A percentile compares a stretch with the other conserved stretches of the same genome.
Evolutionary conservation across 2,113 vertebrate species (phyloP).

Genomic region (Galbula dea): DNA sequence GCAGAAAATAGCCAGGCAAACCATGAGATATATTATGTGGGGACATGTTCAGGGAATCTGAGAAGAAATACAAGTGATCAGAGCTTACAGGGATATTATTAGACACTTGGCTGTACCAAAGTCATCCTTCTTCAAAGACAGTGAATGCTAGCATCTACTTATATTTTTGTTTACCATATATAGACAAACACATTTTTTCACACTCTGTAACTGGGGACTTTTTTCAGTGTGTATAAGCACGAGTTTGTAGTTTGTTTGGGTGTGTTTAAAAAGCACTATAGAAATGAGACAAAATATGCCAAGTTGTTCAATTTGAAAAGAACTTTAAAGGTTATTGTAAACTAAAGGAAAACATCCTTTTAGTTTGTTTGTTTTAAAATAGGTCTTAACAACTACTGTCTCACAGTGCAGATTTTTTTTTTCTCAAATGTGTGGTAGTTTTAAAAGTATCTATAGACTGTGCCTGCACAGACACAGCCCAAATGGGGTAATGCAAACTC

Average conservation of each 20-base stretch:
- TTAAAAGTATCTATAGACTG: not conserved
- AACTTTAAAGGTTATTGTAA: not conserved
- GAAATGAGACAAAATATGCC: not conserved
- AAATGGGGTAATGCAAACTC: conserved; percentile 7
- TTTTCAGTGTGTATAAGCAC: not conserved
- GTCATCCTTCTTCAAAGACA: not conserved
- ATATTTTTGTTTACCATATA: not conserved
- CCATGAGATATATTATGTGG: not conserved
- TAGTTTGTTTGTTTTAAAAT: not conserved
- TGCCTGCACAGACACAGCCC: conserved; percentile 40
- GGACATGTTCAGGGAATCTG: not conserved
- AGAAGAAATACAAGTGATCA: not conserved
- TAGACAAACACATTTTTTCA: not conserved
- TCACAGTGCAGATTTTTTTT: not conserved
- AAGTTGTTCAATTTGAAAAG: not conserved
- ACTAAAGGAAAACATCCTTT: not conserved
- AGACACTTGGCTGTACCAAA: not conserved
- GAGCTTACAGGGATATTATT: not conserved
- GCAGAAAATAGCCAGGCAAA: not conserved
- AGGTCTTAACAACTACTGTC: not conserved
- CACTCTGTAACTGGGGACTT: not conserved
- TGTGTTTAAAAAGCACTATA: not conserved
- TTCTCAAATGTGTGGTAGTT: not conserved
- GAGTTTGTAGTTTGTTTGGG: not conserved
- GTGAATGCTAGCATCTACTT: not conserved